These are phyloP conservation scores for Amphiprion ocellaris DNA, from an alignment of 2,113 vertebrate genomes.

Conservation along the genomic window DNA sequence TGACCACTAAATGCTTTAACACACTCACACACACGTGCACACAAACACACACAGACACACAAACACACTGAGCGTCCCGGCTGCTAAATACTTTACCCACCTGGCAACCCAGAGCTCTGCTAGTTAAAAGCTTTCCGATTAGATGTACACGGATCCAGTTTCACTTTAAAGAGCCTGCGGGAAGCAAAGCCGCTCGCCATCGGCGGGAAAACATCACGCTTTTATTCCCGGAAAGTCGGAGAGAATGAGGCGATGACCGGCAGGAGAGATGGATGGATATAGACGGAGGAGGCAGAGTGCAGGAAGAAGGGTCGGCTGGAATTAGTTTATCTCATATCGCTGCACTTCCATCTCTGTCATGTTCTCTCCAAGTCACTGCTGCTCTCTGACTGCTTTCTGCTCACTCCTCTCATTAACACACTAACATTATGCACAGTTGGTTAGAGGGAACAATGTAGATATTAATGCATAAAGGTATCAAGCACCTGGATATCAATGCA, in stretches of 20 bases:
- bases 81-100: conserved; percentile 80
- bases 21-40: conserved; percentile 45
- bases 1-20: conserved; percentile 73
- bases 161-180: conserved; percentile 88
- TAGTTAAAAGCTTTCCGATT: conserved; percentile 86
- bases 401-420: background rate
- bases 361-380: conserved; percentile 27
- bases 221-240: conserved; percentile 85
- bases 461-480: no score
- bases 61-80: conserved; percentile 56
- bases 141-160: conserved; percentile 78
- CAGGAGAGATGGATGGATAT: conserved; percentile 75
- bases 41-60: conserved; percentile 36
- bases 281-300: conserved; percentile 73
- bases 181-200: conserved; percentile 82
- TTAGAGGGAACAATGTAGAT: no score
- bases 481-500: no score
- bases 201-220: conserved; percentile 85
- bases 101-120: conserved; percentile 73
- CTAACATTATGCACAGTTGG: no score
- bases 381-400: background rate
- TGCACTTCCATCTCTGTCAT: conserved; percentile 62
- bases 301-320: conserved; percentile 82
- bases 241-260: conserved; percentile 80
- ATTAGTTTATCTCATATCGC: conserved; percentile 82